Conservation (phyloP, 2,113 vertebrate genomes). For the Scophthalmus maximus region DNA sequence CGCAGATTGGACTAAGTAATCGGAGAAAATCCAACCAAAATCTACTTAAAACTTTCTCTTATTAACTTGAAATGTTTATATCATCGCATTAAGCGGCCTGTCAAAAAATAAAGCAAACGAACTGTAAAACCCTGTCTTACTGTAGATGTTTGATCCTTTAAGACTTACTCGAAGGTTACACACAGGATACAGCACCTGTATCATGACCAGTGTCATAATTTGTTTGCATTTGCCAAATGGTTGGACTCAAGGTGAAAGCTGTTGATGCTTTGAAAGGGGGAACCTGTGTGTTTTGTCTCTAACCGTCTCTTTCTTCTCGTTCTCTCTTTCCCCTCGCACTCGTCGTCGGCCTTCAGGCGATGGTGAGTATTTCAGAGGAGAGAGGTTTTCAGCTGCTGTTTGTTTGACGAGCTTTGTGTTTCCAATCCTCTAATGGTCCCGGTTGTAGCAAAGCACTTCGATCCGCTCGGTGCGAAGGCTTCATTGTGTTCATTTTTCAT, state of each 20-base stretch:
- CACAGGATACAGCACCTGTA: background rate
- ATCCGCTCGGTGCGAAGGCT: background rate
- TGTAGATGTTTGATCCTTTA: too few species aligned
- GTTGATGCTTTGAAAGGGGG: too few species aligned
- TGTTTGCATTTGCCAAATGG: background rate
- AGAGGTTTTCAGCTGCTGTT: conserved; percentile 22
- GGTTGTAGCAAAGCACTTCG: conserved; percentile 6
- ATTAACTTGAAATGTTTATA: too few species aligned
- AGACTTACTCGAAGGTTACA: background rate
- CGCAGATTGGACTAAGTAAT: too few species aligned
- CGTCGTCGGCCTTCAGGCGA: conserved; percentile 55
- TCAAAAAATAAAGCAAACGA: too few species aligned
- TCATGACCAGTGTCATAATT: conserved; percentile 8
- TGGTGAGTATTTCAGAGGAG: conserved; percentile 69
- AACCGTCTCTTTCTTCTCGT: conserved; percentile 41
- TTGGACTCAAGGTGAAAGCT: too few species aligned
- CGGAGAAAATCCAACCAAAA: too few species aligned
- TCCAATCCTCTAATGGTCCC: background rate
- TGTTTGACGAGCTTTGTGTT: background rate
- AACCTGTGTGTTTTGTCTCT: conserved; percentile 45
- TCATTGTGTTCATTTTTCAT: too few species aligned
- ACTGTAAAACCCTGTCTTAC: too few species aligned
- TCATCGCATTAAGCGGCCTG: too few species aligned
- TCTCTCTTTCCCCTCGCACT: conserved; percentile 21
- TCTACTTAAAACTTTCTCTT: too few species aligned